These are phyloP conservation scores for Procambarus virginalis DNA, from an alignment of 1,140 invertebrate species.

Conservation along the genomic window DNA sequence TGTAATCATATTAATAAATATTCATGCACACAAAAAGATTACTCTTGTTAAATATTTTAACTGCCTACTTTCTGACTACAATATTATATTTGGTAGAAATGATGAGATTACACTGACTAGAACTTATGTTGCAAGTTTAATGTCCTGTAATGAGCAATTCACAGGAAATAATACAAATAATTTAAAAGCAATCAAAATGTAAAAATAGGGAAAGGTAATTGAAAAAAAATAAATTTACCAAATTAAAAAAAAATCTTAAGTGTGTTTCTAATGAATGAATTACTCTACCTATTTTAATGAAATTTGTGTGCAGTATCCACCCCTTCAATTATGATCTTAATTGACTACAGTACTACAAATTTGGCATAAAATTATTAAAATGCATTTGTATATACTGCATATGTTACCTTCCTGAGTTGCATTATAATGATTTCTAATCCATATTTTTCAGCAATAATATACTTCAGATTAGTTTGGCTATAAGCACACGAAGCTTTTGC, in stretches of 20 bases:
- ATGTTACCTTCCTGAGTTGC: background rate
- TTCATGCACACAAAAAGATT: background rate
- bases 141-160: background rate
- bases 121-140: background rate
- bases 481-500: background rate
- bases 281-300: background rate
- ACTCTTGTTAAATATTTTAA: background rate
- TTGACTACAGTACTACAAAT: background rate
- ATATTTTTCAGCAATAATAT: background rate
- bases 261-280: background rate
- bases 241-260: background rate
- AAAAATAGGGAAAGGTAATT: background rate
- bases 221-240: background rate
- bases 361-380: background rate
- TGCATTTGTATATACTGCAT: background rate
- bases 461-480: background rate
- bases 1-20: background rate
- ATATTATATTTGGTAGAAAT: too few relatives aligned
- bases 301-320: background rate
- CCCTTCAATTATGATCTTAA: background rate
- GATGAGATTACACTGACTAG: slow-evolving; percentile 14
- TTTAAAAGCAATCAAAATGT: background rate
- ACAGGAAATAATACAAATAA: background rate
- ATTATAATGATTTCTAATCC: background rate
- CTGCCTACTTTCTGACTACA: too few relatives aligned